These are phyloP conservation scores for Aphis gossypii DNA, from an alignment of 1,140 invertebrate species.

Conservation along the genomic window DNA sequence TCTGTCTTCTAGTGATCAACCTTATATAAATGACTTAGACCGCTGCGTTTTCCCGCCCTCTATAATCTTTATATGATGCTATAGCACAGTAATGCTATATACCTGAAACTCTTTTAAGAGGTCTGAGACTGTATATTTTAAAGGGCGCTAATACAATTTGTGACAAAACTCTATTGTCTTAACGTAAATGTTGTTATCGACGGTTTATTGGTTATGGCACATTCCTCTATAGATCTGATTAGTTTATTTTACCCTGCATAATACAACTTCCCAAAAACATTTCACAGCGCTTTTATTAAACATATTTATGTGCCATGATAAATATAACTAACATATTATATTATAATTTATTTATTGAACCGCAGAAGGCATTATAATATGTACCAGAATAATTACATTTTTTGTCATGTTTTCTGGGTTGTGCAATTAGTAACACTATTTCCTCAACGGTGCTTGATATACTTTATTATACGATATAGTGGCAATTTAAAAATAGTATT, in stretches of 20 bases:
- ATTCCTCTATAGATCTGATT: not conserved
- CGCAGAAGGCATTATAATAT: too few relatives aligned
- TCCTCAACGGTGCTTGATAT: not conserved
- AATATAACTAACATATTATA: not conserved
- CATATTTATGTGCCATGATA: too few relatives aligned
- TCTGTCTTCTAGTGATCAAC: not conserved
- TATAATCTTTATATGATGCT: too few relatives aligned
- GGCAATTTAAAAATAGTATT: not conserved
- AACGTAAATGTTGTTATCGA: not conserved
- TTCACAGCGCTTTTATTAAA: not conserved
- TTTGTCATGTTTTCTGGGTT: too few relatives aligned
- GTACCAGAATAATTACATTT: not conserved
- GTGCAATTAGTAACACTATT: too few relatives aligned
- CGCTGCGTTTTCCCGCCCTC: too few relatives aligned
- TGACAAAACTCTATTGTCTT: not conserved
- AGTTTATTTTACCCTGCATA: not conserved
- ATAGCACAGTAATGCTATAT: too few relatives aligned
- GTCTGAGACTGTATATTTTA: not conserved
- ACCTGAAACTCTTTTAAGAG: not conserved
- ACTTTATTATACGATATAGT: not conserved
- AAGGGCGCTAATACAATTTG: not conserved
- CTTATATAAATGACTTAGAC: not conserved
- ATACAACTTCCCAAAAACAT: not conserved
- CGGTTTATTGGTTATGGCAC: not conserved
- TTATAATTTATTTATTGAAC: not conserved